Evolutionary conservation across 2,113 vertebrate genomes (phyloP).

Genomic region (Corythoichthys haematopterus): DNA sequence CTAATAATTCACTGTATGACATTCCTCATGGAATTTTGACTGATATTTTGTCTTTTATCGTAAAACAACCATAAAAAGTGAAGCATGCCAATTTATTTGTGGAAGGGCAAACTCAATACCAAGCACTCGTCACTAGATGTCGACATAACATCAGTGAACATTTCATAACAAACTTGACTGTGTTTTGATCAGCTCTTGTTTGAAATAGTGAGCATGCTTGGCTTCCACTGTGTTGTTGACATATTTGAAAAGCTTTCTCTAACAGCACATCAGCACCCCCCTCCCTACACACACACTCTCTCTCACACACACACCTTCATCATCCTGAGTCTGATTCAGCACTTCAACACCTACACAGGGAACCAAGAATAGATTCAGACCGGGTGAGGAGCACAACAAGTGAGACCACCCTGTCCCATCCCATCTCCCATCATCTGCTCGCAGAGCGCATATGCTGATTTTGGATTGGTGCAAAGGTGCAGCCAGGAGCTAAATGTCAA

Average conservation of each 20-base stretch:
- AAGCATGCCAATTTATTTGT: too few species aligned
- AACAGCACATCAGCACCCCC: conserved; percentile 48
- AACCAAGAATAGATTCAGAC: conserved; percentile 61
- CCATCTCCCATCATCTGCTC: conserved; percentile 22
- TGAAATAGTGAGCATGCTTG: too few species aligned
- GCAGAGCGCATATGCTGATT: neutral
- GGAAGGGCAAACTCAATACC: neutral
- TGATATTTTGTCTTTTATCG: too few species aligned
- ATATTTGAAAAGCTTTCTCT: too few species aligned
- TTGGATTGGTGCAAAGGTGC: conserved; percentile 3
- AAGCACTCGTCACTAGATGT: conserved; percentile 52
- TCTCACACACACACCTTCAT: conserved; percentile 36
- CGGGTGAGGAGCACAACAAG: conserved; percentile 35
- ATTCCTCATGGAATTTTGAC: too few species aligned
- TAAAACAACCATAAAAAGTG: too few species aligned
- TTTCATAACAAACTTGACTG: conserved; percentile 26
- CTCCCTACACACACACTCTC: conserved; percentile 7
- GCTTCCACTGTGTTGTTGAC: neutral
- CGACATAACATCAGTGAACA: conserved; percentile 34
- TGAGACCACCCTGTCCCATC: conserved; percentile 45
- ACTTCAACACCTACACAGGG: conserved; percentile 66
- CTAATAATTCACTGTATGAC: too few species aligned
- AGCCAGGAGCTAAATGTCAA: conserved; percentile 5
- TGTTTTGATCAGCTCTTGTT: conserved; percentile 26
- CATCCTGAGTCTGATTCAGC: conserved; percentile 63